Evolutionary conservation across 1,140 invertebrate species (phyloP).

Genomic region (Lepidurus couesii): DNA sequence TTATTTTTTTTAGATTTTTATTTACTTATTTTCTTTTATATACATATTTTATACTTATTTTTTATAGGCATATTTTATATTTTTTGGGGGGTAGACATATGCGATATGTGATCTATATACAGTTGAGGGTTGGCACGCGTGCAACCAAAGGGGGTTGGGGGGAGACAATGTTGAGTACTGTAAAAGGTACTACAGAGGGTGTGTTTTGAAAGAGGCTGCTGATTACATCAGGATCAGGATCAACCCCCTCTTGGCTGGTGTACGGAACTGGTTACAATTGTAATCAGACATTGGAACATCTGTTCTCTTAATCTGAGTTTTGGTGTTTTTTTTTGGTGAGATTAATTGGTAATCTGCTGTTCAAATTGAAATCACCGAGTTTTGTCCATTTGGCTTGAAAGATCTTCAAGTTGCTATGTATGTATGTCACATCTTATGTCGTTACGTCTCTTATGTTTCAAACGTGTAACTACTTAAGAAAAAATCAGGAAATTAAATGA

Average conservation of each 20-base stretch:
- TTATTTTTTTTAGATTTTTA: too few relatives aligned
- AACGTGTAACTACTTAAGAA: too few relatives aligned
- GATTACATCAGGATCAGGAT: neutral
- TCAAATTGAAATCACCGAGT: neutral
- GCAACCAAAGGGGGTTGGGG: neutral
- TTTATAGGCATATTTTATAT: too few relatives aligned
- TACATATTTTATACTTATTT: too few relatives aligned
- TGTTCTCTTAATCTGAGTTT: neutral
- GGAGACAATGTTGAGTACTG: neutral
- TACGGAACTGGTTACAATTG: neutral
- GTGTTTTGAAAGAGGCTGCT: constrained; percentile 8
- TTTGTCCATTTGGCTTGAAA: neutral
- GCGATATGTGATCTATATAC: constrained; percentile 1
- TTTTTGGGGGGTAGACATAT: neutral
- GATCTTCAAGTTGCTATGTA: neutral
- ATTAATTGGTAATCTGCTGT: neutral
- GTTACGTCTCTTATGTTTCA: too few relatives aligned
- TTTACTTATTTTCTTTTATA: too few relatives aligned
- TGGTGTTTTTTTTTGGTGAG: neutral
- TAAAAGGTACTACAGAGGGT: neutral
- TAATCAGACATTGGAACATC: constrained; percentile 22
- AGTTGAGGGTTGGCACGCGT: constrained; percentile 4
- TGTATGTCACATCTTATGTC: too few relatives aligned
- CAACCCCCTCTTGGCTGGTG: neutral
- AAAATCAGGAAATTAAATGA: too few relatives aligned